Base-by-base conservation (phyloP, 1,140 invertebrate genomes). In the Aphidius gifuensis region DNA sequence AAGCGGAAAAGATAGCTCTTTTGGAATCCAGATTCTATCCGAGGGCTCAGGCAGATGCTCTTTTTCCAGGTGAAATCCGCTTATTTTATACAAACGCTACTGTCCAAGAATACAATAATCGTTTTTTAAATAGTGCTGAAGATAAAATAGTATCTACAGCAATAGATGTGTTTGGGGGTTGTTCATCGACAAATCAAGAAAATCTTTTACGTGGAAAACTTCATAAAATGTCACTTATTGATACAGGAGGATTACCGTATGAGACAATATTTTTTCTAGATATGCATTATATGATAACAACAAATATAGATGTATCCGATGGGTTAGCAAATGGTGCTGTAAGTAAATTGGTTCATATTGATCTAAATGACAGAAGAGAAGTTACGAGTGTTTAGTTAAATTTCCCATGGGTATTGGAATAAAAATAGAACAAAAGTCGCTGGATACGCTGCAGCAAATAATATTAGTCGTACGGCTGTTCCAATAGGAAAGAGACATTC, bases 281-380 rank as follows among this genome's bases (percentile, higher is more conserved):
- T 47, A 69, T 68, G 45, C 57, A 11, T 50, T 79, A 80, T 56
- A 73, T 77, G 60, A 70, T 79, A 21, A 72, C 72, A n/a, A 71
- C 68, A 7, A 78, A 79, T 62, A 76, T 79, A 9, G 23, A 51
- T 21, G 49, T 51, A 3, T 21, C 49, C 6, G 49, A 51, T 51
- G 49, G 49, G 5, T 21, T 51, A 23, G 49, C 23, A 38, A 51
- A 51, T 38, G 49, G 49, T 51, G 49, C 23, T 21, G 5, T 51
- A 8, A 23, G 49, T 4, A 51, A 21, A 51, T 38, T 51, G 21
- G 23, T 51, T 16, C 16, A 38, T 21, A 51, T 51, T 38, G 49
- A 51, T 7, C 21, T 32, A 6, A 32, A 51, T 21, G 21, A 51
- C 6, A 38, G 5, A 32, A 6, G 4, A 6, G 49, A 51, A 32